These are phyloP conservation scores for Illadopsis cleaveri DNA, from an alignment of 2,113 vertebrate genomes.

Conservation along the genomic window DNA sequence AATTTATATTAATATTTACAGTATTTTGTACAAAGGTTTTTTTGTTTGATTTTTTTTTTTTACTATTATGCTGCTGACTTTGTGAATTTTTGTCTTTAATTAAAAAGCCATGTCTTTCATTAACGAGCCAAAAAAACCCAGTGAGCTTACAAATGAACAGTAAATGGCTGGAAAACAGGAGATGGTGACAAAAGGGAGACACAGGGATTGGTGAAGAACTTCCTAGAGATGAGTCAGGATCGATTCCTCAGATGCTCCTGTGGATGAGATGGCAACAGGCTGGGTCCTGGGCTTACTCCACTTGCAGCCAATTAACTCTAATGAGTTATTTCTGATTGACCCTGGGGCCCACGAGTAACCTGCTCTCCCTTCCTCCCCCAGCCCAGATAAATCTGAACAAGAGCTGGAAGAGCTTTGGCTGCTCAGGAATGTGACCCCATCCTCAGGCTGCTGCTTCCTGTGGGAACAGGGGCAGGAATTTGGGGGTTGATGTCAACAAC, in stretches of 20 bases:
- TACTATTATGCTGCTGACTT: conserved; percentile 74
- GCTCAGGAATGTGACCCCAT: background rate
- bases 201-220: background rate
- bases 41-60: conserved; percentile 27
- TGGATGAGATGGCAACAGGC: background rate
- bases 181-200: background rate
- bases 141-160: background rate
- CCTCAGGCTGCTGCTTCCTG: background rate
- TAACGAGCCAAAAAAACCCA: conserved; percentile 5
- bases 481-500: background rate
- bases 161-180: background rate
- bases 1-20: conserved; percentile 85
- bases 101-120: conserved; percentile 6
- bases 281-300: background rate
- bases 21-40: conserved; percentile 72
- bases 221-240: background rate
- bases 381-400: background rate
- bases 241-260: background rate
- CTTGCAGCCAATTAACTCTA: background rate
- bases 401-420: background rate
- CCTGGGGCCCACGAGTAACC: background rate
- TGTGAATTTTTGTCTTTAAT: conserved; percentile 2
- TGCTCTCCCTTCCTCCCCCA: background rate
- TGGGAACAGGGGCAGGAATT: background rate
- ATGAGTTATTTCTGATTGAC: background rate